Evolutionary conservation across 2,888 invertebrate genomes (phyloP), one percentile per base, ranked within the genome.

Genomic region (Papilio gigon): DNA sequence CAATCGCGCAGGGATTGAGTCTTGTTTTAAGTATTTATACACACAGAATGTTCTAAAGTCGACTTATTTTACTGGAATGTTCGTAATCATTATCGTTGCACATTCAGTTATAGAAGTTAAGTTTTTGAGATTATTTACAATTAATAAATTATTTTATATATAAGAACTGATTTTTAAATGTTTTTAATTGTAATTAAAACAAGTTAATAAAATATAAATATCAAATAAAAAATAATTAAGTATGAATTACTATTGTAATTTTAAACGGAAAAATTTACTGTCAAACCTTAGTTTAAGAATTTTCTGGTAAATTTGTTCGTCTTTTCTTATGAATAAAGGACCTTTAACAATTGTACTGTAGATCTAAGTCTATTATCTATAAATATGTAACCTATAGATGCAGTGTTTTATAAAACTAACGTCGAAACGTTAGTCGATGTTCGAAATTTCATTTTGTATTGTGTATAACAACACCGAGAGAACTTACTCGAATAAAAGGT

Each of bases 11-110:
- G 47, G 47, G 63, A 44, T 63, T 50, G 47, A 63, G 27, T 35
- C 63, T 35, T 22, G 47, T 47, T 50, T 63, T 50, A 63, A 63
- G 44, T 56, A 58, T 58, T 68, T 59, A 58, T 30, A 47, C 40
- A 22, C 53, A 62, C 70, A 66, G 37, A 62, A 44, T 47, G 22
- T 47, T 33, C 20, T 42, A 47, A 33, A 63, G 14, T 30, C 27
- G 20, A 59, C n/a, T 17, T 20, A 30, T 44, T 44, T 33, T n/a
- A 17, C 17, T 27, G 4, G 30, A 56, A 56, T 25, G 27, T 53
- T 53, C 3, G 14, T 14, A 14, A 50, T 50, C n/a, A 27, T 14
- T n/a, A 50, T 50, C 2, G 1, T 25, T n/a, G 6, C n/a, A 25
- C 14, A 53, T 53, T 53, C n/a, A 30, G 6, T n/a, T 53, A 56